These are phyloP conservation scores for Dascillus cervinus DNA, from an alignment of 2,888 invertebrate species.

Conservation along the genomic window DNA sequence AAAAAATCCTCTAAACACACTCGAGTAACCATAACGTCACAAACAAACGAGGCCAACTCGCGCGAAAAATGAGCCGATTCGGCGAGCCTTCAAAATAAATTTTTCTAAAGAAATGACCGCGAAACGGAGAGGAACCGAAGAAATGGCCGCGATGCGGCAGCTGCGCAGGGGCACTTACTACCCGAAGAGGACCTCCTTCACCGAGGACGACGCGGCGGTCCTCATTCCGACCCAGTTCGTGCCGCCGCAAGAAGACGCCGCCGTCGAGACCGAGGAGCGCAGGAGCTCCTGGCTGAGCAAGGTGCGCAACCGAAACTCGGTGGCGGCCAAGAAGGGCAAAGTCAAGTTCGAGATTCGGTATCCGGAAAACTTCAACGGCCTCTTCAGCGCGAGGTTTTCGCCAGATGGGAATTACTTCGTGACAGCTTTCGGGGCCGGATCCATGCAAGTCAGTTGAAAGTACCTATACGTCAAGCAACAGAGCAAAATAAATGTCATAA, in stretches of 20 bases:
- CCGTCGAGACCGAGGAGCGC: too few species aligned
- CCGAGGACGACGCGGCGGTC: too few species aligned
- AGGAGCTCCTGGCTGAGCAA: conserved; percentile 1
- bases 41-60: too few species aligned
- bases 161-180: not conserved
- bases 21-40: conserved; percentile 11
- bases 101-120: too few species aligned
- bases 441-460: conserved; percentile 51
- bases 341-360: conserved; percentile 28
- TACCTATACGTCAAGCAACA: too few species aligned
- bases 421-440: conserved; percentile 47
- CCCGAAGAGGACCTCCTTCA: conserved; percentile 1
- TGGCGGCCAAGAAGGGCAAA: conserved; percentile 7
- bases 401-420: conserved; percentile 42
- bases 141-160: too few species aligned
- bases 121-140: not conserved
- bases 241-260: too few species aligned
- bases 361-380: conserved; percentile 31
- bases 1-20: conserved; percentile 16
- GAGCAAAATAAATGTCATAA: too few species aligned
- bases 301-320: not conserved
- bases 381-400: conserved; percentile 40
- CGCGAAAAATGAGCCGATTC: too few species aligned
- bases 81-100: too few species aligned
- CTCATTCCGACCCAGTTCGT: too few species aligned